phyloP scores from a whole-genome alignment of 2,888 invertebrate species.

The Branchellion lobata region DNA sequence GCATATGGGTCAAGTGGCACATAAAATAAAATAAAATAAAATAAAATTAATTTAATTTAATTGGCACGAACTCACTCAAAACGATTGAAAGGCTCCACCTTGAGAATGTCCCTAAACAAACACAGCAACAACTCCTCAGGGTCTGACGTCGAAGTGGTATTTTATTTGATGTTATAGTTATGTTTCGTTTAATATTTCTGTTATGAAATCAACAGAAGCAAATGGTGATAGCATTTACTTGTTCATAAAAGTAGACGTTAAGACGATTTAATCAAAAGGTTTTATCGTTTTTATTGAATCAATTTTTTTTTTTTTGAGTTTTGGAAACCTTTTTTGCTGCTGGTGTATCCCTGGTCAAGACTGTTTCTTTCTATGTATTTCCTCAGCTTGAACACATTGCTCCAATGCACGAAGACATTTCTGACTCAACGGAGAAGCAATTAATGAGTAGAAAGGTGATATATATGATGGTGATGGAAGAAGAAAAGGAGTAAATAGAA shows the following conservation, averaged over 20 bases:
- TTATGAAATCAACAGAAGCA: not conserved
- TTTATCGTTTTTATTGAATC: too few species aligned
- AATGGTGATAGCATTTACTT: not conserved
- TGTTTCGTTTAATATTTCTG: not conserved
- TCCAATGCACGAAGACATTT: not conserved
- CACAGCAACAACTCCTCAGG: conserved; percentile 96
- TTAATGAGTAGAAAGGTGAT: too few species aligned
- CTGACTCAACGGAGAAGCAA: too few species aligned
- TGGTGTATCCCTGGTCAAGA: not conserved
- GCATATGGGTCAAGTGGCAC: too few species aligned
- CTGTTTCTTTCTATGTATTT: not conserved
- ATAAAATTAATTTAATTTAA: not conserved
- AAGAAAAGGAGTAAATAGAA: too few species aligned
- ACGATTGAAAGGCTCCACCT: conserved; percentile 51
- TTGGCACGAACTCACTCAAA: conserved; percentile 48
- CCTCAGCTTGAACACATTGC: not conserved
- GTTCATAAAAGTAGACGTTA: too few species aligned
- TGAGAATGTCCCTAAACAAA: conserved; percentile 73
- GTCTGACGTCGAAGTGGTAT: conserved; percentile 73
- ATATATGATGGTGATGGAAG: too few species aligned
- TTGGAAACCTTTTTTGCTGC: not conserved
- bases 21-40: too few species aligned
- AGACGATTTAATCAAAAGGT: too few species aligned
- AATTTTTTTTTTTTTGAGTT: too few species aligned
- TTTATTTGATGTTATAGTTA: not conserved